Percentiles rank a stretch among this genome's conserved stretches.
phyloP scores from a whole-genome alignment of 1,140 invertebrate species.

The Idris sp. region DNA sequence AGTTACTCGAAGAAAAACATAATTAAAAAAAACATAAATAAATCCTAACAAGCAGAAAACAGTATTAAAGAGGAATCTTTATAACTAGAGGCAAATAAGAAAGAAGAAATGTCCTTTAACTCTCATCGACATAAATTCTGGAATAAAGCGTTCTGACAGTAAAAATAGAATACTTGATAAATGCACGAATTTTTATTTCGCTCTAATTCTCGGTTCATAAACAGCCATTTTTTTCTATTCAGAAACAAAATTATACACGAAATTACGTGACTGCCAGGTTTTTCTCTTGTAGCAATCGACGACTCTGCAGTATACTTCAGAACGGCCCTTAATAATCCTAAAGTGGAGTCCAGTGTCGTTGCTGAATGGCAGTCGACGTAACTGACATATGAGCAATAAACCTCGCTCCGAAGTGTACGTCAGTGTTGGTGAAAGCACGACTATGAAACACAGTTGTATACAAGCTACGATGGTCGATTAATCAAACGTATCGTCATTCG shows the following conservation, averaged over 20 bases:
- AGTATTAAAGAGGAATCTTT: no score
- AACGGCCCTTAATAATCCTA: conserved; percentile 56
- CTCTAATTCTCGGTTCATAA: conserved; percentile 16
- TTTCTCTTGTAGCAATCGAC: conserved; percentile 29
- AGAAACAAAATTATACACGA: no score
- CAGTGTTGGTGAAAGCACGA: conserved; percentile 36
- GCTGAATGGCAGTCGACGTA: conserved; percentile 39
- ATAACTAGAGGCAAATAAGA: no score
- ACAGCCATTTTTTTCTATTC: no score
- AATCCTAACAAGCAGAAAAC: no score
- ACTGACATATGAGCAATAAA: conserved; percentile 56
- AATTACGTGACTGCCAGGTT: conserved; percentile 10
- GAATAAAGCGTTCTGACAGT: conserved; percentile 35
- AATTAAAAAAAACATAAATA: no score
- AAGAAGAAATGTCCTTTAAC: conserved; percentile 30
- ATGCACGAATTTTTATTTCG: conserved; percentile 21
- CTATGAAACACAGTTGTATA: conserved; percentile 37
- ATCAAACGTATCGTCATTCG: conserved; percentile 58
- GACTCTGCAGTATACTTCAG: conserved; percentile 46
- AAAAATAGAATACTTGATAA: conserved; percentile 53
- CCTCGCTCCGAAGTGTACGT: conserved; percentile 9
- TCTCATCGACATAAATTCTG: conserved; percentile 40
- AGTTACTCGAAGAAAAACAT: no score
- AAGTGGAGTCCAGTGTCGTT: conserved; percentile 60
- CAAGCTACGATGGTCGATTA: conserved; percentile 54